Base-by-base conservation (phyloP, 2,888 invertebrate genomes). In the Melanotus villosus region DNA sequence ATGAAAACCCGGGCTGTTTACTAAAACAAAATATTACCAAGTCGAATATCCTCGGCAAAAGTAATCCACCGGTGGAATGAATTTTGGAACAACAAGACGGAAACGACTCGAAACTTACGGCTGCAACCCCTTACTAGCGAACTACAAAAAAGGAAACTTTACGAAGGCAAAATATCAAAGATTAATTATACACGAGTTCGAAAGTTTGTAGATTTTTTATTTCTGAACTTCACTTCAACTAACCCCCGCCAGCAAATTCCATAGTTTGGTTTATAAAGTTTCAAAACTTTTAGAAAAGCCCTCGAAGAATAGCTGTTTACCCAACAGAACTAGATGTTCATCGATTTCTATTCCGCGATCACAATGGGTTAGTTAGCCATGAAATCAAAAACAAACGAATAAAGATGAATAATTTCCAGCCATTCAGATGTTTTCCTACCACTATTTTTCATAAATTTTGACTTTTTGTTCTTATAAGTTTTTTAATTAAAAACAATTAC, bases 141-240 rank as follows among this genome's bases (percentile, higher is more conserved):
- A n/a, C 18, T 30, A 23, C 36, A 38, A 62, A 62, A 54, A 64
- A 56, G 43, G 14, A 30, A 64, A 43, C 21, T 26, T 23, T 36
- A 4, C 16, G 52, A 62, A 64, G 38, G 54, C 50, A 56, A 64
- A 64, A 64, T 64, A 64, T 64, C 64, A 56, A 36, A 64, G 64
- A 65, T 65, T 65, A 65, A 65, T 65, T 65, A 65, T 65, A 57
- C 56, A 57, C 19, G 43, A 65, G 57, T 57, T 57, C 14, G 45
- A 54, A 65, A 60, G 19, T 41, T 65, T 57, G 16, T 21, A 21
- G 18, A 43, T 65, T 57, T 58, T 58, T 58, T 41, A 19, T 30
- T 26, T 26, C 10, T 18, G 7, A 57, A 65, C 14, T 43, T 64
- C 43, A 19, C 54, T 30, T 56, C 41, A 32, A 65, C 56, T 57